These are phyloP conservation scores for Drosophila suzukii DNA, from an alignment of 1,140 invertebrate species.

Conservation along the genomic window DNA sequence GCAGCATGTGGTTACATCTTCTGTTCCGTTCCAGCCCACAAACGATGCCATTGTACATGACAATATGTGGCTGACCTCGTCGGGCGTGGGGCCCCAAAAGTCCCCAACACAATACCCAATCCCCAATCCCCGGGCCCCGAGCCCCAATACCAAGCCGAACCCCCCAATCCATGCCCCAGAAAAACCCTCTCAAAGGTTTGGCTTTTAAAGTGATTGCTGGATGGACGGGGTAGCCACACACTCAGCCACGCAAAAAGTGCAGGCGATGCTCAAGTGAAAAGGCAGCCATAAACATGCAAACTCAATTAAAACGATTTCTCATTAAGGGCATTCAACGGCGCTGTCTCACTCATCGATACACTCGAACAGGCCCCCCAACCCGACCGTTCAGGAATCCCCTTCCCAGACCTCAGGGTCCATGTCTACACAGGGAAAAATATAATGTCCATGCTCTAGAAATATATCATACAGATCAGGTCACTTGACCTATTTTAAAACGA, in stretches of 20 bases:
- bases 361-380: constrained; percentile 18
- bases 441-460: background rate
- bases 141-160: no score
- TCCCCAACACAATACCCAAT: background rate
- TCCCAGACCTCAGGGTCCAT: constrained; percentile 11
- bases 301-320: constrained; percentile 84
- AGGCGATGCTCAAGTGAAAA: constrained; percentile 58
- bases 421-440: constrained; percentile 6
- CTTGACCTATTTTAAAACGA: background rate
- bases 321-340: constrained; percentile 77
- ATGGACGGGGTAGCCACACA: constrained; percentile 6
- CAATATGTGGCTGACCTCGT: constrained; percentile 69
- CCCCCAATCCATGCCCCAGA: no score
- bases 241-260: constrained; percentile 35
- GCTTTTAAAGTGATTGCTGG: constrained; percentile 60
- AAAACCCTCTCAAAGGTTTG: constrained; percentile 36
- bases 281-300: constrained; percentile 84
- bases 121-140: background rate
- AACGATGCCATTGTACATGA: constrained; percentile 81
- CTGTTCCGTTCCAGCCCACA: constrained; percentile 57
- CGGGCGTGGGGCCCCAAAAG: constrained; percentile 16
- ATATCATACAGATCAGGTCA: background rate
- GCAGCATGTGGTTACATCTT: constrained; percentile 79
- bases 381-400: background rate
- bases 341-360: constrained; percentile 73